Evolutionary conservation across 2,888 invertebrate genomes (phyloP).

Genomic region (Euzophera pinguis): DNA sequence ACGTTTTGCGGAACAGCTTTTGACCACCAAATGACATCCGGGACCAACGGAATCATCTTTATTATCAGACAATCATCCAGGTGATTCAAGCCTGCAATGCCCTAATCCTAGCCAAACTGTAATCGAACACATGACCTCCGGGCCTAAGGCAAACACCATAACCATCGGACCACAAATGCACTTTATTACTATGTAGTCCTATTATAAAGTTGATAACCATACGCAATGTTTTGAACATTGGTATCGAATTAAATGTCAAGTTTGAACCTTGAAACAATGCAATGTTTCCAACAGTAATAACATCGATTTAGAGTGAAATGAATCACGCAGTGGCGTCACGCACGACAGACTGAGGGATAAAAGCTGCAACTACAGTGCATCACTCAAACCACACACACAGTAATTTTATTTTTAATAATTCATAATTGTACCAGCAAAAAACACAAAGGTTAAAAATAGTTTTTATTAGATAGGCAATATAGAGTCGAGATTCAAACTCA

Average conservation of each 20-base stretch:
- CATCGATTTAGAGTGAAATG: constrained; percentile 1
- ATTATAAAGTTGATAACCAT: too few relatives aligned
- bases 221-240: not conserved
- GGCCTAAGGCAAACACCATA: too few relatives aligned
- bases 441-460: not conserved
- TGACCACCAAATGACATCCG: too few relatives aligned
- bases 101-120: too few relatives aligned
- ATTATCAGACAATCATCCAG: too few relatives aligned
- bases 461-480: not conserved
- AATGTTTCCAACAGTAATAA: not conserved
- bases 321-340: constrained; percentile 6
- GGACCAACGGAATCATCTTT: too few relatives aligned
- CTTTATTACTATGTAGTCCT: too few relatives aligned
- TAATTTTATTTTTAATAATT: not conserved
- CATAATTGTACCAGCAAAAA: not conserved
- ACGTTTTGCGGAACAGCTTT: too few relatives aligned
- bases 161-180: too few relatives aligned
- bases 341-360: not conserved
- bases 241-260: not conserved
- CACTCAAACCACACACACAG: not conserved
- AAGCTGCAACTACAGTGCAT: constrained; percentile 4
- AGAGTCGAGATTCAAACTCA: too few relatives aligned
- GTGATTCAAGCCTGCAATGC: too few relatives aligned
- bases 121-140: too few relatives aligned
- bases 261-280: not conserved